Evolutionary conservation across 2,888 invertebrate genomes (phyloP), one percentile per base, ranked within the genome.

Genomic region (Rugalucina vietnamica): DNA sequence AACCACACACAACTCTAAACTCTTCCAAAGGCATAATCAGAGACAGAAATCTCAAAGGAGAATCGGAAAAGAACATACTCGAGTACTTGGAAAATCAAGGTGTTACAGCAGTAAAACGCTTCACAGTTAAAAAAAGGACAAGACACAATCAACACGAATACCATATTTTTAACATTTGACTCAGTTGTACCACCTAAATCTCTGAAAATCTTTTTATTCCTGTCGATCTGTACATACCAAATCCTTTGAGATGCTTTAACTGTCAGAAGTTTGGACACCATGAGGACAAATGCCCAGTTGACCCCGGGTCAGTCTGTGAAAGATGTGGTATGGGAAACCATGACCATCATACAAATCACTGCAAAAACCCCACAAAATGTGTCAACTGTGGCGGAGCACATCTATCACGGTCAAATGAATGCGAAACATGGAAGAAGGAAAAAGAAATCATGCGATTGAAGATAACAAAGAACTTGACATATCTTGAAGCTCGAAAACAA

Each of bases 231-330:
- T 60, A 34, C 10, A 37, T 76, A 0, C 76, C 76, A 0, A 76
- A 76, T 37, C 60, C 60, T 34, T 27, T 76, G 12, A 57, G 60
- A 5, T 76, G 76, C 37, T 76, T 37, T 37, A 60, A 37, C 27
- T 60, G 76, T 24, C 60, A 60, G 24, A 76, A 24, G 24, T 76
- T 34, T 36, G 36, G 36, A 4, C 70, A 70, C 24, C 70, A 70
- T 34, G 37, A 70, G 34, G 34, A 70, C 70, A 34, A 34, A 10
- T 70, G 70, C 34, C 34, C 70, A 1, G 37, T 34, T 18, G 37
- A 70, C 4, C 70, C 27, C 32, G n/a, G n/a, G n/a, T n/a, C n/a
- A n/a, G n/a, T n/a, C n/a, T n/a, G 34, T n/a, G 34, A 36, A 36
- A 36, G n/a, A 14, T 36, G 70, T 70, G 34, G 70, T 34, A 50